Evolutionary conservation across 2,797 vertebrate species (phyloP).

Genomic region (Basileuterus tristriatus): DNA sequence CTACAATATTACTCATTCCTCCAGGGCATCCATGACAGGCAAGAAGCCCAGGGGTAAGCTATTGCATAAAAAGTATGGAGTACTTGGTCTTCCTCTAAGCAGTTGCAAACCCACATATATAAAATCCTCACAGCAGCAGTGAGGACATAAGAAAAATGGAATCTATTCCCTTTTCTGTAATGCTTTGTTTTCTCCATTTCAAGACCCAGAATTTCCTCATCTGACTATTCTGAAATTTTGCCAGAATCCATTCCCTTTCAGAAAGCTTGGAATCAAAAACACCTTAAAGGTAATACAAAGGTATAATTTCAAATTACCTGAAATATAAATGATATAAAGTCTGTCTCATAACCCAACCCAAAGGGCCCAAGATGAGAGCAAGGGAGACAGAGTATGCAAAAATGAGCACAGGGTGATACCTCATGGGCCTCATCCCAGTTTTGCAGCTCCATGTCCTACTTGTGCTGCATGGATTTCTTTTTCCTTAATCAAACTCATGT

Average conservation of each 20-base stretch:
- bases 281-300: background rate
- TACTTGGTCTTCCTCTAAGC: background rate
- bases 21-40: background rate
- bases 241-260: background rate
- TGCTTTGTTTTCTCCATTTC: background rate
- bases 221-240: background rate
- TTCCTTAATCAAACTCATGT: background rate
- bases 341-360: background rate
- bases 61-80: background rate
- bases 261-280: background rate
- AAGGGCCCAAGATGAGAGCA: background rate
- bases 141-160: background rate
- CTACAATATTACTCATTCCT: background rate
- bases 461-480: background rate
- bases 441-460: background rate
- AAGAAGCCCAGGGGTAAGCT: background rate
- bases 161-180: background rate
- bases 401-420: fast-evolving
- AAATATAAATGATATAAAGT: background rate
- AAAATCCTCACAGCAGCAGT: background rate
- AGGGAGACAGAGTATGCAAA: background rate
- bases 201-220: background rate
- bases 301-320: background rate
- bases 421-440: background rate
- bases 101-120: background rate